Base-by-base conservation (phyloP, 2,888 invertebrate species). In the Camponotus fellah region DNA sequence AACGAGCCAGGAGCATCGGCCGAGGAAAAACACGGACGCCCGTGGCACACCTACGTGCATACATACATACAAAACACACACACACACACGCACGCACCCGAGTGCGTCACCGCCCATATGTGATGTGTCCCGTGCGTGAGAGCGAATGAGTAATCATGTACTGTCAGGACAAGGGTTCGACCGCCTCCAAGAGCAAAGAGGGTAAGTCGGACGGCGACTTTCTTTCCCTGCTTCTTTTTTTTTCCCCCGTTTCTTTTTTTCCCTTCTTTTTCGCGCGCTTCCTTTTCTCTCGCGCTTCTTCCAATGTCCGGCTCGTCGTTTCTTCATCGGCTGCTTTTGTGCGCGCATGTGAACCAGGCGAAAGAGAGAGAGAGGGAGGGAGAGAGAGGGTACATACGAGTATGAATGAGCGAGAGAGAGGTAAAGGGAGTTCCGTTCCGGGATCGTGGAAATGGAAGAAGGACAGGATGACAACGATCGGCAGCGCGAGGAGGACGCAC, bases 111-210 rank as follows among this genome's bases (percentile, higher is more conserved):
- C 92, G 93, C 92, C 92, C 92, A 92, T 93, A 92, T 93, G 92
- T 91, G 91, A 93, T 92, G 93, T 93, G 89, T 92, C 86, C 88
- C 88, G 89, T 91, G 89, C 87, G 88, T 91, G 87, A 89, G 88
- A 92, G 88, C 91, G 91, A 92, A 93, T 94, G 92, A 94, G 91
- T 94, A 93, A 94, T 91, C 93, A 94, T 94, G 94, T 94, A 94
- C 91, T 94, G 94, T 91, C 94, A 93, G 90, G 94, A 94, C 92
- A 94, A 94, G 93, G 91, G 93, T 90, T 94, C 94, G 86, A 91
- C 93, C 86, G 91, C 94, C 90, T 93, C 93, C 71, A 94, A 93
- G 87, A 93, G 92, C 92, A 94, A 94, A 92, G 94, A 94, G 91
- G 94, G 94, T 94, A 91, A 92, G 92, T 92, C 85, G 86, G 89